Base-by-base conservation (phyloP, 2,888 invertebrate genomes). In the Notodonta ziczac region DNA sequence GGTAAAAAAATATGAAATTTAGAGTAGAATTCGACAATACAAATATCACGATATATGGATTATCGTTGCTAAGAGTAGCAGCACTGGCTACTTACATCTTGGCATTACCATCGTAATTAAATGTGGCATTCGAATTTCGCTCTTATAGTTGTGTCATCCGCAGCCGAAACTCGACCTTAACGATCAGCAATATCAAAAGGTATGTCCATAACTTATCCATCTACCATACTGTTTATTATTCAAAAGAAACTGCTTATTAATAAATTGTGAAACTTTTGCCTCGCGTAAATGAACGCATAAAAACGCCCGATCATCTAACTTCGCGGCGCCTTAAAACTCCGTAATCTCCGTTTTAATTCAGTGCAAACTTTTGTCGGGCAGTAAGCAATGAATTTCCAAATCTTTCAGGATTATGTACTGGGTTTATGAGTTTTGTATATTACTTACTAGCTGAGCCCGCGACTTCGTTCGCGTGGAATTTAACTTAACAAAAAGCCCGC, bases 331-430 rank as follows among this genome's bases (percentile, higher is more conserved):
- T 76, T 65, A 66, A 69, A 82, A 84, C 73, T 84, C 83, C 76
- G 81, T 85, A 84, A 85, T 84, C 85, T 83, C 80, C 80, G 76
- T 84, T 86, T 84, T 87, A 86, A 87, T 86, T 84, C 81, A 76
- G 71, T 72, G 64, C 63, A 64, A 84, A 85, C 82, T 87, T 86
- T 87, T 85, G 86, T 83, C 82, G 81, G 65, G 72, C 6, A 24
- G 24, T 24, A 7, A 66, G 76, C 84, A 85, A 87, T 87, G 85
- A 87, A 86, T 86, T 86, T 83, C 84, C 86, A 85, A 85, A 85
- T 86, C 86, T 83, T 72, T 69, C 56, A 66, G 82, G 81, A 83
- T 82, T 84, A 83, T 76, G 72, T 69, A 64, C 69, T 54, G 72
- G 75, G 74, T 79, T 76, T 71, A 61, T 59, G 72, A 76, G 71